phyloP scores from a whole-genome alignment of 2,888 invertebrate genomes.

The Lutraria lutraria region DNA sequence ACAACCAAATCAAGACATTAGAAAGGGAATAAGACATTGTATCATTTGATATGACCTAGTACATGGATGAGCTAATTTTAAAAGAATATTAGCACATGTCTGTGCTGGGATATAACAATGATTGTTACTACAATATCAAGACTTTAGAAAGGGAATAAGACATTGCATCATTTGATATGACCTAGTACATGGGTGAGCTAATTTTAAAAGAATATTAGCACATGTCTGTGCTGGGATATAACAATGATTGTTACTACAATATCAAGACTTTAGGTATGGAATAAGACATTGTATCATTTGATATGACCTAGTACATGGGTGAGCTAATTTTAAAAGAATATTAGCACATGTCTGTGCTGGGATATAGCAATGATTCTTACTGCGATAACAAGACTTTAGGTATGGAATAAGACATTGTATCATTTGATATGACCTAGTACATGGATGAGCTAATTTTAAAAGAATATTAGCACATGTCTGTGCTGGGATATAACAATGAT shows the following conservation, averaged over 20 bases:
- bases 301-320: slow-evolving; percentile 40
- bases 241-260: background rate
- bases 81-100: slow-evolving; percentile 43
- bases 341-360: slow-evolving; percentile 44
- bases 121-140: background rate
- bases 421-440: background rate
- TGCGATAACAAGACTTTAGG: background rate
- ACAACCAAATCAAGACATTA: background rate
- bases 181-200: slow-evolving; percentile 6
- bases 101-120: slow-evolving; percentile 25
- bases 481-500: slow-evolving; percentile 14
- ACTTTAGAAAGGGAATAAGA: background rate
- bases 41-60: background rate
- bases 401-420: background rate
- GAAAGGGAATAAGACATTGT: background rate
- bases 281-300: background rate
- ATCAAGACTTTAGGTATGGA: background rate
- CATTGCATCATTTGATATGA: background rate
- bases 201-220: slow-evolving; percentile 37
- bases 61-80: background rate
- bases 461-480: slow-evolving; percentile 47
- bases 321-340: slow-evolving; percentile 34
- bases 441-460: background rate
- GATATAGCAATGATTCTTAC: background rate
- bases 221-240: slow-evolving; percentile 37